Evolutionary conservation across 2,113 vertebrate species (phyloP), one percentile per base, ranked within the genome.

Genomic region (Casuarius casuarius): DNA sequence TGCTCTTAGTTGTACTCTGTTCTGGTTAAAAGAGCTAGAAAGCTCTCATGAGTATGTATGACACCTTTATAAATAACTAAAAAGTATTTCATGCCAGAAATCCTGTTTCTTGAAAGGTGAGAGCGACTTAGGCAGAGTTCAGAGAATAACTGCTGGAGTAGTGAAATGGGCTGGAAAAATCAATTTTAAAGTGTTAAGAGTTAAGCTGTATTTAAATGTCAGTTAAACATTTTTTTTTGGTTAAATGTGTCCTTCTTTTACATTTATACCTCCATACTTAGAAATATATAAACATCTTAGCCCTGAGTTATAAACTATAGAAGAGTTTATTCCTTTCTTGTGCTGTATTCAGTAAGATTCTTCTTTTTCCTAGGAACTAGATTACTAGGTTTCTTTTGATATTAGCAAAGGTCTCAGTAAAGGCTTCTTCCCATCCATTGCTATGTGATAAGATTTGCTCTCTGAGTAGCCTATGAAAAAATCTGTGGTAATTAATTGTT

Each of bases 1-100:
- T 65, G 5, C 0, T 28, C 83, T 81, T 49, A 38, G 8, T 49
- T 86, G 5, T 17, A 84, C 63, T 80, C 0, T 0, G 12, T 29
- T 11, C 74, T 51, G 68, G 48, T 74, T 74, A 28, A 83, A 28
- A 83, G 18, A 62, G 38, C 4, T 6, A 42, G 49, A 73, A 91
- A 87, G 0, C 1, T 77, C 14, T 29, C 8, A 7, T 51, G 22
- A 35, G 7, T 33, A n/a, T n/a, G 9, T 44, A 42, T n/a, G 61
- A 31, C 4, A 42, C 10, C 7, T 46, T 23, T 46, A 16, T 59
- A 78, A 90, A 72, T 40, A 84, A 52, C 4, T 54, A 33, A 17
- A 31, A 65, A 23, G 38, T 83, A 17, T 79, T 72, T 88, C 18
- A 72, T 31, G 10, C 12, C 20, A 61, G 8, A 18, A 65, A 58